Conservation (phyloP, 2,888 invertebrate genomes). For the Cetonia aurata region DNA sequence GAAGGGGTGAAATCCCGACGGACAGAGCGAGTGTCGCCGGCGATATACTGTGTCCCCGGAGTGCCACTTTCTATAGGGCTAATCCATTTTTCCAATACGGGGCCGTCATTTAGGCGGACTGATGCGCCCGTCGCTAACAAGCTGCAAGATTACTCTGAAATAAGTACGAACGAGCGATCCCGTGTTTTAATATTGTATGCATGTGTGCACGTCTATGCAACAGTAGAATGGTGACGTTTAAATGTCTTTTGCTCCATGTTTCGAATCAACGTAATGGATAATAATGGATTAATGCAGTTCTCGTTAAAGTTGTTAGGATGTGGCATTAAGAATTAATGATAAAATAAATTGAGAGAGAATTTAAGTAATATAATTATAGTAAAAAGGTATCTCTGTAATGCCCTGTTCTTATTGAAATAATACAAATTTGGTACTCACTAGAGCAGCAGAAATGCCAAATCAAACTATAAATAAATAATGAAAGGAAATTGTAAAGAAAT, state of each 20-base stretch:
- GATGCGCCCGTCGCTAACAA: slow-evolving; percentile 20
- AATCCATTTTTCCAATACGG: slow-evolving; percentile 66
- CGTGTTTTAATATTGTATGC: slow-evolving; percentile 23
- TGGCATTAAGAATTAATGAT: too few relatives aligned
- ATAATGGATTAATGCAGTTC: slow-evolving; percentile 13
- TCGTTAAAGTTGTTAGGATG: slow-evolving; percentile 17
- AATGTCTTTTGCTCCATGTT: slow-evolving; percentile 24
- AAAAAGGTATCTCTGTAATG: too few relatives aligned
- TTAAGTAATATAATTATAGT: too few relatives aligned
- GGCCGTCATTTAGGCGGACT: slow-evolving; percentile 64
- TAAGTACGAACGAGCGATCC: background rate
- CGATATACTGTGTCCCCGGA: slow-evolving; percentile 63
- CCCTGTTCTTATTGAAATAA: too few relatives aligned
- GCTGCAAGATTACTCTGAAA: slow-evolving; percentile 27
- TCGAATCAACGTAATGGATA: slow-evolving; percentile 1
- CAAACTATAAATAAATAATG: too few relatives aligned
- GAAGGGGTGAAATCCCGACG: slow-evolving; percentile 57
- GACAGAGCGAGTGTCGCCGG: slow-evolving; percentile 62
- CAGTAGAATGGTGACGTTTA: background rate
- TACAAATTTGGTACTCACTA: too few relatives aligned
- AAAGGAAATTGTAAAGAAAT: too few relatives aligned
- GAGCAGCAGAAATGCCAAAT: too few relatives aligned
- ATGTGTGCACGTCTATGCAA: too few relatives aligned
- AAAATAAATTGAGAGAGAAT: too few relatives aligned
- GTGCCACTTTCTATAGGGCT: slow-evolving; percentile 60